These are phyloP conservation scores for Dicyrtoma fusca DNA, from an alignment of 2,888 invertebrate genomes.

Conservation along the genomic window DNA sequence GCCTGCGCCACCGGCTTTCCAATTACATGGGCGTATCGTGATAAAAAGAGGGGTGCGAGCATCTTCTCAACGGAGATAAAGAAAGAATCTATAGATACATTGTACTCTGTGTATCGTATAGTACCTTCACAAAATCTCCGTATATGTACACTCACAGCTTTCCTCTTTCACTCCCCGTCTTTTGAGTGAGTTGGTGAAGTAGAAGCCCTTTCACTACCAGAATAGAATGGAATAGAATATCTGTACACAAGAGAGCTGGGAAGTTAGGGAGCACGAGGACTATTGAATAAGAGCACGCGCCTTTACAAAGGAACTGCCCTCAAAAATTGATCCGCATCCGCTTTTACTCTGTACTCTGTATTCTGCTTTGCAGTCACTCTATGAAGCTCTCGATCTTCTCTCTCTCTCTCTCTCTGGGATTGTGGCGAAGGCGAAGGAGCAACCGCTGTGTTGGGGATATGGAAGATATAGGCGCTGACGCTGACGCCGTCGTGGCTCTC, in stretches of 20 bases:
- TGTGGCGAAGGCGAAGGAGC: neutral
- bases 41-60: slow-evolving; percentile 37
- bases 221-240: neutral
- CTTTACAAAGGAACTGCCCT: slow-evolving; percentile 48
- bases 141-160: too few species aligned
- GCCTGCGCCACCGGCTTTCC: slow-evolving; percentile 43
- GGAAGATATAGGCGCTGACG: neutral
- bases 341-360: slow-evolving; percentile 8
- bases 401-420: slow-evolving; percentile 4
- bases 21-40: slow-evolving; percentile 51
- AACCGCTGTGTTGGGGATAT: too few species aligned
- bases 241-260: too few species aligned
- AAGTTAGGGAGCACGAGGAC: slow-evolving; percentile 2
- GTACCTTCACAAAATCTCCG: too few species aligned
- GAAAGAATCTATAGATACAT: too few species aligned
- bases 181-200: too few species aligned
- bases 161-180: too few species aligned
- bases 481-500: neutral
- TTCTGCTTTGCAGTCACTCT: neutral
- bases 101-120: too few species aligned
- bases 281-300: slow-evolving; percentile 50
- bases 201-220: slow-evolving; percentile 8
- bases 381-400: neutral
- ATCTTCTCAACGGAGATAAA: slow-evolving; percentile 1
- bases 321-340: slow-evolving; percentile 51